A percentile compares a stretch with the other conserved stretches of the same genome.
Evolutionary conservation across 92 coral and sea anemone genomes (phyloP).

Genomic region (Palythoa grandiflora): DNA sequence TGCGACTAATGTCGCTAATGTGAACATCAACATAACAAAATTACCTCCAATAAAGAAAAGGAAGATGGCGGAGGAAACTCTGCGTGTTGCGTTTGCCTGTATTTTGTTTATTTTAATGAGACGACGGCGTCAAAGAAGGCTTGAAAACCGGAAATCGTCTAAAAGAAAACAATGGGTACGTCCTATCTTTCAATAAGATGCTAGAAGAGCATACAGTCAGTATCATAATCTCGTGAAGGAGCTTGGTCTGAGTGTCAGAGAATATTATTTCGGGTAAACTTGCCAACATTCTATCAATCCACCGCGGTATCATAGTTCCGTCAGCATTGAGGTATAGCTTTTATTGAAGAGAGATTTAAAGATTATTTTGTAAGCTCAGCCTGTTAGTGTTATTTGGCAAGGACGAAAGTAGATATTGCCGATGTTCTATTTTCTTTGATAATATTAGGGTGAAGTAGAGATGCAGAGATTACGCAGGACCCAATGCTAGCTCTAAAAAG

Average conservation of each 20-base stretch:
- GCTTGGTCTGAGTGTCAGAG: slow-evolving; percentile 53
- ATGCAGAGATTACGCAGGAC: slow-evolving; percentile 5
- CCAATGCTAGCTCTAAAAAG: slow-evolving; percentile 8
- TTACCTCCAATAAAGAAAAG: no score
- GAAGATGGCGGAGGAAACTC: no score
- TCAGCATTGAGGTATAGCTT: background rate
- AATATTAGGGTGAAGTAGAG: slow-evolving; percentile 5
- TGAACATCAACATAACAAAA: no score
- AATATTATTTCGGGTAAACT: slow-evolving; percentile 54
- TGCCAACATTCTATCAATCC: background rate
- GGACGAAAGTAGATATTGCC: slow-evolving; percentile 7
- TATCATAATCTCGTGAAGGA: slow-evolving; percentile 51
- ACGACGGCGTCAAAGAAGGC: slow-evolving; percentile 44
- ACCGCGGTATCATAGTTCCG: background rate
- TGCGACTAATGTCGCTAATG: no score
- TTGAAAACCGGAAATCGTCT: slow-evolving; percentile 2
- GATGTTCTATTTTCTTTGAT: background rate
- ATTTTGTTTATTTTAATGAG: slow-evolving; percentile 37
- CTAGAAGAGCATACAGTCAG: slow-evolving; percentile 47
- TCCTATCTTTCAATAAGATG: slow-evolving; percentile 45
- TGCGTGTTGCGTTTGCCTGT: slow-evolving; percentile 21
- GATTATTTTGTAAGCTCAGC: slow-evolving; percentile 1
- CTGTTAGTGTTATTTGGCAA: background rate
- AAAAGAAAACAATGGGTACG: slow-evolving; percentile 47
- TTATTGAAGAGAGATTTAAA: background rate